A percentile compares a stretch with the other conserved stretches of the same genome.
phyloP scores from a whole-genome alignment of 2,797 vertebrate species.

The Alectoris magna region DNA sequence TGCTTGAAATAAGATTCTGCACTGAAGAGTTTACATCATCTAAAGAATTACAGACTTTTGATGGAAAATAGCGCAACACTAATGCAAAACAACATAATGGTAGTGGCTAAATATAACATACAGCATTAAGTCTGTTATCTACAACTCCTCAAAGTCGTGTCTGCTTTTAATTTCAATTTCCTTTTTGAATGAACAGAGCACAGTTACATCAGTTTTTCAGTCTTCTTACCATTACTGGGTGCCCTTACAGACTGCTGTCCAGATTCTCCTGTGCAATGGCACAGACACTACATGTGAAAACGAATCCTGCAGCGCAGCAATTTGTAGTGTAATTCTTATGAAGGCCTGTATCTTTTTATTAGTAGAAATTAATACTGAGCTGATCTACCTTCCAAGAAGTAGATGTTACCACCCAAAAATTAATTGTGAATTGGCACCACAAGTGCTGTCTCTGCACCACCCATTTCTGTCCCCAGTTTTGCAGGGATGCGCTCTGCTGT shows the following conservation, averaged over 20 bases:
- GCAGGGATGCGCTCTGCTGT: not conserved
- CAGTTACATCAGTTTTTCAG: not conserved
- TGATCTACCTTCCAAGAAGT: not conserved
- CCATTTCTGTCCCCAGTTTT: not conserved
- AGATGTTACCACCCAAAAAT: not conserved
- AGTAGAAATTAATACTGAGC: slow-evolving; percentile 1
- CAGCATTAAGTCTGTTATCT: not conserved
- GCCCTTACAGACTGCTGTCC: not conserved
- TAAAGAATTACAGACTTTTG: not conserved
- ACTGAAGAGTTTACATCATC: not conserved
- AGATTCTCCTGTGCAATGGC: not conserved
- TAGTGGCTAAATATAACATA: not conserved
- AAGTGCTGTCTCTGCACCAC: not conserved
- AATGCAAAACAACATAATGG: not conserved
- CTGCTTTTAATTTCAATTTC: not conserved
- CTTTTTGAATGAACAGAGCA: not conserved
- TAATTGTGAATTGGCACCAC: not conserved
- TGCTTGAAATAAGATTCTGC: not conserved
- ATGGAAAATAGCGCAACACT: not conserved
- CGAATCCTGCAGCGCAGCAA: not conserved
- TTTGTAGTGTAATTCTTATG: not conserved
- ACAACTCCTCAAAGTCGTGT: not conserved
- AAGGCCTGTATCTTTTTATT: not conserved
- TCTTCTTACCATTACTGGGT: not conserved
- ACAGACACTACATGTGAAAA: not conserved